Base-by-base conservation (phyloP, 2,113 vertebrate genomes). In the Sterrhoptilus dennistouni region DNA sequence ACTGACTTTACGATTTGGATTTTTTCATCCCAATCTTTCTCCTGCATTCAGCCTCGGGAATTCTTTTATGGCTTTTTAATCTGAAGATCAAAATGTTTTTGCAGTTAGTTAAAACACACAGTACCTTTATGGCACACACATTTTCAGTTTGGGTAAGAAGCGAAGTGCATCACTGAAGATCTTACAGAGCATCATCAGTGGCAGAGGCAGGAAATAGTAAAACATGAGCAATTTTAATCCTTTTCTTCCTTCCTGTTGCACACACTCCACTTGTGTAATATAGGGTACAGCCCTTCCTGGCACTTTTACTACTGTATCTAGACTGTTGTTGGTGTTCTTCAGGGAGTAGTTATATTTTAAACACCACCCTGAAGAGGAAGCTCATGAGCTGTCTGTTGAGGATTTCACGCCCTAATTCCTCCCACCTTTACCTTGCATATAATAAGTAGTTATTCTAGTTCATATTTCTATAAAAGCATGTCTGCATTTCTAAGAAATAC, bases 401-500 rank as follows among this genome's bases (percentile, higher is more conserved):
- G 68, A 70, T 88, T 94, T 91, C 63, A 52, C 71, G 60, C 27
- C 54, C 60, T 80, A 74, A 59, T 70, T 93, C 85, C 85, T 59
- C 36, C 18, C 54, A 90, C 50, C 56, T 96, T 91, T 90, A 83
- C 33, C 54, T 91, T 93, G 47, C 38, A 27, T 44, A 59, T 50
- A 47, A 44, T 84, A 91, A 35, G 16, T 61, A 60, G 31, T 64
- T 87, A 70, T 79, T 83, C 47, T 63, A 59, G 87, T 94, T 92
- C 47, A 75, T 87, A 45, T 81, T 92, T 93, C 78, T 91, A 29
- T 74, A 81, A 85, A 92, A 88, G 21, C 28, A 5, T 60, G 33
- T 47, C 44, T 94, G 7, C 52, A 52, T 91, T 93, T 96, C 66
- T 91, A 91, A 96, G 84, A 93, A 95, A 88, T 91, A 80, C n/a